phyloP scores from a whole-genome alignment of 2,113 vertebrate genomes.

The Melospiza melodia region DNA sequence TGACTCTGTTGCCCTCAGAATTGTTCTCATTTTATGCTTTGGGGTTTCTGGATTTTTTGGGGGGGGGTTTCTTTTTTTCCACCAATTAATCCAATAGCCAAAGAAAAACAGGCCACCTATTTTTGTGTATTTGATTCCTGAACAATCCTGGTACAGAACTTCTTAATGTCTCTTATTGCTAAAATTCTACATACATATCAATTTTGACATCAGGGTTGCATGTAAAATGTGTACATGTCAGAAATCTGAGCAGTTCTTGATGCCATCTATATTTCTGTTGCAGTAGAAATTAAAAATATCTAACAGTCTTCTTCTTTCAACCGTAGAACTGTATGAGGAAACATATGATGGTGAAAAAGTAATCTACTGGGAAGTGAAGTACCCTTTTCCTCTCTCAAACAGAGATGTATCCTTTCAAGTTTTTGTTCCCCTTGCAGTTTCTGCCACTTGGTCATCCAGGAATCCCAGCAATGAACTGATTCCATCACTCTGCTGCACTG shows the following conservation, averaged over 20 bases:
- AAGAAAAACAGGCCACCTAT: background rate
- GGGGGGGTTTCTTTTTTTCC: accelerated
- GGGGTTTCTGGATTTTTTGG: background rate
- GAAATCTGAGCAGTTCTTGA: background rate
- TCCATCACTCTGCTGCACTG: background rate
- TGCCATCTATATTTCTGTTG: background rate
- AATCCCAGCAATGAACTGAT: background rate
- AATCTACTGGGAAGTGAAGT: constrained; percentile 94
- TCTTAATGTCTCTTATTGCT: background rate
- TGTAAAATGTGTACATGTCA: background rate
- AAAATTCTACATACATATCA: background rate
- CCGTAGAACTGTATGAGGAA: constrained; percentile 74
- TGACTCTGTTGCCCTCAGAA: background rate
- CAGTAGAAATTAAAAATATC: background rate
- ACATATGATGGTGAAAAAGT: constrained; percentile 74
- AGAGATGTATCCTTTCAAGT: constrained; percentile 92
- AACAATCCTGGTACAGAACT: background rate
- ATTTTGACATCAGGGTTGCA: background rate
- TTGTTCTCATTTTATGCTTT: background rate
- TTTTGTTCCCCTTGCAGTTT: background rate
- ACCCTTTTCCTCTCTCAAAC: constrained; percentile 89
- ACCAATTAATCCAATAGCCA: background rate
- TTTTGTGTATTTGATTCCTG: background rate
- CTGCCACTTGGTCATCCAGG: background rate
- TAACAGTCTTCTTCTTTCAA: background rate